Percentiles rank a stretch among this genome's conserved stretches.
Evolutionary conservation across 2,888 invertebrate species (phyloP).

Genomic region (Ectobius pallidus): DNA sequence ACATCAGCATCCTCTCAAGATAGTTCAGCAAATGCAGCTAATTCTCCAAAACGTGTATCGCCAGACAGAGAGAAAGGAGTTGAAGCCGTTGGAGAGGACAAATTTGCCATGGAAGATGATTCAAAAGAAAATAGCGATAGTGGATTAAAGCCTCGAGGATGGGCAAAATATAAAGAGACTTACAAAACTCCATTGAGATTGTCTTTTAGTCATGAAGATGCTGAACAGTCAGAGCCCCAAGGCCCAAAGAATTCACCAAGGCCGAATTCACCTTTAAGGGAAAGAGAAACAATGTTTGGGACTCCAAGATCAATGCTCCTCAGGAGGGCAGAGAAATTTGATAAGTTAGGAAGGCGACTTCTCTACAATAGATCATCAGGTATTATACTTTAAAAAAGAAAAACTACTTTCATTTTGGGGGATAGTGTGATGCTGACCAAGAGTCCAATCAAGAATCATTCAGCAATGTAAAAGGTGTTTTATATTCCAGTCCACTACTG

Average conservation of each 20-base stretch:
- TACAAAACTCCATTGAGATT: slow-evolving; percentile 45
- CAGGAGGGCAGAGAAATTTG: slow-evolving; percentile 47
- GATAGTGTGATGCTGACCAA: too few species aligned
- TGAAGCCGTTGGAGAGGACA: slow-evolving; percentile 41
- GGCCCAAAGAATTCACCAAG: slow-evolving; percentile 12
- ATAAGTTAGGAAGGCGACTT: slow-evolving; percentile 64
- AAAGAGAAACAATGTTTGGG: slow-evolving; percentile 15
- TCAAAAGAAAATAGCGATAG: slow-evolving; percentile 11
- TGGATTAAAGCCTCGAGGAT: slow-evolving; percentile 43
- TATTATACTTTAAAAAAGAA: slow-evolving; percentile 44
- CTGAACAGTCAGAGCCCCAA: slow-evolving; percentile 18
- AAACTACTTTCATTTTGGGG: too few species aligned
- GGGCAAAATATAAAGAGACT: slow-evolving; percentile 49
- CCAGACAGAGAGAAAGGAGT: slow-evolving; percentile 16
- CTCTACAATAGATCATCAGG: slow-evolving; percentile 64
- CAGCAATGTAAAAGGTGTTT: too few species aligned
- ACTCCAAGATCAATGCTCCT: not conserved
- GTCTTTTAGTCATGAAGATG: not conserved
- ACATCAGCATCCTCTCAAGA: slow-evolving; percentile 31
- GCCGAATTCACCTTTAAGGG: slow-evolving; percentile 9
- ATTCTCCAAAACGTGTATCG: not conserved
- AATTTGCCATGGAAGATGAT: slow-evolving; percentile 8
- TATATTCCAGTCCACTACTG: too few species aligned
- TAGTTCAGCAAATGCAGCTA: slow-evolving; percentile 21
- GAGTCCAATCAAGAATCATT: too few species aligned